Evolutionary conservation across 2,797 vertebrate species (phyloP).

Genomic region (Cryptoprocta ferox): DNA sequence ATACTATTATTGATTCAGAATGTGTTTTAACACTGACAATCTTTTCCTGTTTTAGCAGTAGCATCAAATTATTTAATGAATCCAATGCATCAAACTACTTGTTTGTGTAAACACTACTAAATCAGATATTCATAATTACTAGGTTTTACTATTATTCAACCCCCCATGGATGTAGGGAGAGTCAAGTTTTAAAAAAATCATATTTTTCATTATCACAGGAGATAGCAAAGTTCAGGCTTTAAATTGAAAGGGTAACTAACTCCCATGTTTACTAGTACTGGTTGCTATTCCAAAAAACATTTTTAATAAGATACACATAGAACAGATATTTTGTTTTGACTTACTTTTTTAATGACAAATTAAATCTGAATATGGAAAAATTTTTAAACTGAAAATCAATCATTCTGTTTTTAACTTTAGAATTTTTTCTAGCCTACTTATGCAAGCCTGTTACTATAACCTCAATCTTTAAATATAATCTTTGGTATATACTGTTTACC

Average conservation of each 20-base stretch:
- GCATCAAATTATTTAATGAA: not conserved
- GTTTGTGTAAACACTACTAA: not conserved
- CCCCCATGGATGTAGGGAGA: not conserved
- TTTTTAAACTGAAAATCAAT: not conserved
- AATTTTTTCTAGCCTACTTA: not conserved
- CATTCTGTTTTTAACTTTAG: not conserved
- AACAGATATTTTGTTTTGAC: not conserved
- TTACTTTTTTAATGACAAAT: not conserved
- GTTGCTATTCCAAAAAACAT: not conserved
- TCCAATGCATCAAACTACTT: not conserved
- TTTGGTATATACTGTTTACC: not conserved
- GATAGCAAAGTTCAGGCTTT: not conserved
- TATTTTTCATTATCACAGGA: not conserved
- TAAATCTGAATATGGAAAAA: not conserved
- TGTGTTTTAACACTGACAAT: not conserved
- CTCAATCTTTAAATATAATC: constrained; percentile 4
- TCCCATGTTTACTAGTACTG: not conserved
- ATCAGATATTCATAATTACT: not conserved
- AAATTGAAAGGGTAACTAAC: not conserved
- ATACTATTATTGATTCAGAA: not conserved
- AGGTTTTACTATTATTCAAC: not conserved
- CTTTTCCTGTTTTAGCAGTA: not conserved
- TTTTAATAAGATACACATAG: not conserved
- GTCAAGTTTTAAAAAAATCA: not conserved
- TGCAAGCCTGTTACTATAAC: not conserved